These are phyloP conservation scores for Clytia hemisphaerica DNA, from an alignment of 30 jellyfish, hydroid and myxozoan species.

Conservation along the genomic window DNA sequence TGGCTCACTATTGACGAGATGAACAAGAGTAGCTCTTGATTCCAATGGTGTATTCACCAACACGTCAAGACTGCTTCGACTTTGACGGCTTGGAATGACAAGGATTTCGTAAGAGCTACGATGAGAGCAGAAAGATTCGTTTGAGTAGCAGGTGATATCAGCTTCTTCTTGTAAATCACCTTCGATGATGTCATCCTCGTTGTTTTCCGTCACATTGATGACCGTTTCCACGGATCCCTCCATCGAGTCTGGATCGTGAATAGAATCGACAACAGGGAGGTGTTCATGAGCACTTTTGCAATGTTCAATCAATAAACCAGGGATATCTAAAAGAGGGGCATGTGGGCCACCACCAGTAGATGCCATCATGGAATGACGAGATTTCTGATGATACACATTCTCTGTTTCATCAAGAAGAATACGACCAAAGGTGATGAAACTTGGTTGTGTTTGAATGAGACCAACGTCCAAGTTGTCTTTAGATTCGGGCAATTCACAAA, in stretches of 20 bases:
- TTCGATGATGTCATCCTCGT: not conserved
- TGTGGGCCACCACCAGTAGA: not conserved
- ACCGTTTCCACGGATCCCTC: not conserved
- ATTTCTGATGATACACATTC: slow-evolving; percentile 8
- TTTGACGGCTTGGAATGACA: slow-evolving; percentile 6
- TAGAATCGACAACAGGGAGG: slow-evolving; percentile 15
- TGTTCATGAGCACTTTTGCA: slow-evolving; percentile 17
- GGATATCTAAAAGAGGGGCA: not conserved
- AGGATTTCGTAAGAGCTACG: slow-evolving; percentile 3
- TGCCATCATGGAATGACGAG: too few relatives aligned
- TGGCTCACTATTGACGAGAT: not conserved
- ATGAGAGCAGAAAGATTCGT: too few relatives aligned
- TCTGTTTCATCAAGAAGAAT: slow-evolving; percentile 4
- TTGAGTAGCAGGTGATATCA: too few relatives aligned
- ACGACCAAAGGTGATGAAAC: slow-evolving; percentile 5
- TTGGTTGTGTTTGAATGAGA: not conserved
- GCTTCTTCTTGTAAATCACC: too few relatives aligned
- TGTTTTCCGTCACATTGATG: not conserved
- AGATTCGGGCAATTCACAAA: too few relatives aligned
- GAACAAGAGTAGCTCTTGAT: not conserved
- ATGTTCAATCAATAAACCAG: slow-evolving; percentile 10
- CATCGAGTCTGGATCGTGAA: not conserved
- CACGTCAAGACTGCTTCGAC: not conserved
- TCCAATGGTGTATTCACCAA: not conserved
- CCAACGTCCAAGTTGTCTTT: not conserved